These are phyloP conservation scores for Erebia palarica DNA, from an alignment of 2,888 invertebrate genomes.

Conservation along the genomic window DNA sequence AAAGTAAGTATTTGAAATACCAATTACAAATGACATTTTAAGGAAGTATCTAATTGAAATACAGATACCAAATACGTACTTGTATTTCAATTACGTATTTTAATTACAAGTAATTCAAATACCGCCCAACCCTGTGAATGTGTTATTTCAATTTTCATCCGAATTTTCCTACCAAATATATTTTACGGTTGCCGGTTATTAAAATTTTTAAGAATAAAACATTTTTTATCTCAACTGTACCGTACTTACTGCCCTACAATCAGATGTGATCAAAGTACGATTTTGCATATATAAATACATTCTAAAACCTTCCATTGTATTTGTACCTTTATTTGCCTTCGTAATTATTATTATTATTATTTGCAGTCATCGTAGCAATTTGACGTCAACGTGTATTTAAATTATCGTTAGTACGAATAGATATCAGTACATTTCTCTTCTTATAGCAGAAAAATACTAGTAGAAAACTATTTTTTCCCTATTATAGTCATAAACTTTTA, in stretches of 20 bases:
- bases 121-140: slow-evolving; percentile 18
- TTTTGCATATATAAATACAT: slow-evolving; percentile 20
- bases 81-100: slow-evolving; percentile 52
- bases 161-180: no score
- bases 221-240: slow-evolving; percentile 27
- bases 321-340: slow-evolving; percentile 27
- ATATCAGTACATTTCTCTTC: neutral
- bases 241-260: slow-evolving; percentile 1
- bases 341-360: slow-evolving; percentile 19
- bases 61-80: slow-evolving; percentile 34
- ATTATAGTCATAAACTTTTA: no score
- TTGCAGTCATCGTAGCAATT: slow-evolving; percentile 23
- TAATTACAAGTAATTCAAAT: slow-evolving; percentile 40
- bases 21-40: no score
- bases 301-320: slow-evolving; percentile 31
- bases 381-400: slow-evolving; percentile 29
- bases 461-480: no score
- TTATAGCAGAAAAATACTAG: no score
- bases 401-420: slow-evolving; percentile 21
- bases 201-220: neutral
- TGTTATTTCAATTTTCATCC: no score
- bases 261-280: slow-evolving; percentile 13
- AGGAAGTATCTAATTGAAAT: no score
- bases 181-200: no score
- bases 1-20: no score